Evolutionary conservation across 2,797 vertebrate genomes (phyloP).

Genomic region (Phrynocephalus forsythii): DNA sequence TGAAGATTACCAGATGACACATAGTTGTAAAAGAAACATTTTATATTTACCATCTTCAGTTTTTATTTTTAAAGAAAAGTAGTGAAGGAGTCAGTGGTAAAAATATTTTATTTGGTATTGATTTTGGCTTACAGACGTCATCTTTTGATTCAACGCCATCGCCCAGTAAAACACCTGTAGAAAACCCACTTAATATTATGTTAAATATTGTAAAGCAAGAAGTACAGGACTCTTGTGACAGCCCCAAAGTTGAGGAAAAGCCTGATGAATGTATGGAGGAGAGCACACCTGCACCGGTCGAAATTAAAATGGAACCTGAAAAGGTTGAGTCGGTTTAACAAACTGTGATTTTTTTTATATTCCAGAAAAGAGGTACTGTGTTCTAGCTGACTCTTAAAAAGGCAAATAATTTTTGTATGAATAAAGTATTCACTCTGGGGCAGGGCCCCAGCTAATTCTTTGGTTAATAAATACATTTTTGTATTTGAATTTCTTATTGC

Average conservation of each 20-base stretch:
- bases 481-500: slow-evolving; percentile 93
- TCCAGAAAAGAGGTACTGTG: slow-evolving; percentile 75
- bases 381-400: slow-evolving; percentile 75
- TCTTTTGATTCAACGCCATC: slow-evolving; percentile 94
- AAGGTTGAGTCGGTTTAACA: slow-evolving; percentile 80
- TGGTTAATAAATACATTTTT: slow-evolving; percentile 98
- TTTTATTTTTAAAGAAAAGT: not conserved
- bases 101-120: not conserved
- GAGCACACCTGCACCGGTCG: slow-evolving; percentile 78
- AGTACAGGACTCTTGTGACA: slow-evolving; percentile 77
- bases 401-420: slow-evolving; percentile 85
- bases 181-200: slow-evolving; percentile 91
- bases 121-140: slow-evolving; percentile 82
- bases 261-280: slow-evolving; percentile 77
- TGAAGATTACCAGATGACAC: not conserved
- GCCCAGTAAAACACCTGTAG: slow-evolving; percentile 89
- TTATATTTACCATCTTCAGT: not conserved
- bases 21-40: not conserved
- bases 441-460: slow-evolving; percentile 82
- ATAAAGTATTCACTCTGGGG: slow-evolving; percentile 82
- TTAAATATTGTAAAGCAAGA: slow-evolving; percentile 87
- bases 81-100: not conserved
- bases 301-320: slow-evolving; percentile 83
- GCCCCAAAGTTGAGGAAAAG: slow-evolving; percentile 79
- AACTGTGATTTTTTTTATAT: slow-evolving; percentile 71